These are phyloP conservation scores for Venusia cambrica DNA, from an alignment of 2,888 invertebrate genomes.

Conservation along the genomic window DNA sequence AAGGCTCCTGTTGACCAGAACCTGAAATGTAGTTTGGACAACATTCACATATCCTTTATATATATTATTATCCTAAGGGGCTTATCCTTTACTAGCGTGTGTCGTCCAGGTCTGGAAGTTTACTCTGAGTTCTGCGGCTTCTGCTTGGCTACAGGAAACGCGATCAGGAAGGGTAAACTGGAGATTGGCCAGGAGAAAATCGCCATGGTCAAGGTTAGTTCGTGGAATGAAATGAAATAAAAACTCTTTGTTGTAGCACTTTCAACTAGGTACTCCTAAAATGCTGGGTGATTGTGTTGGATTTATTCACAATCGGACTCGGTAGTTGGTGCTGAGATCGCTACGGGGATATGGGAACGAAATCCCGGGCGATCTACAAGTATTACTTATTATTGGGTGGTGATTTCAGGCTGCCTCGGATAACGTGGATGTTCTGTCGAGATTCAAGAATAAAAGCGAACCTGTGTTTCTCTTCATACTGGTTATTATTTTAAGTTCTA, in stretches of 20 bases:
- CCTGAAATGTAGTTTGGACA: too few relatives aligned
- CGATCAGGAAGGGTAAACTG: conserved; percentile 84
- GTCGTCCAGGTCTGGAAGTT: conserved; percentile 81
- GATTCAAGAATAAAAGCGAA: conserved; percentile 84
- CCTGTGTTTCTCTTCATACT: conserved; percentile 86
- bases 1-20: too few relatives aligned
- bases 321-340: too few relatives aligned
- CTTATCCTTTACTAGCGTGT: conserved; percentile 4
- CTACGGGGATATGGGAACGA: too few relatives aligned
- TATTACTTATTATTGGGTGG: too few relatives aligned
- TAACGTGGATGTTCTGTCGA: conserved; percentile 76
- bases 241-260: conserved; percentile 1
- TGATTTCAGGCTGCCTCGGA: conserved; percentile 80
- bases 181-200: conserved; percentile 85
- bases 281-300: too few relatives aligned
- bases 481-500: conserved; percentile 44
- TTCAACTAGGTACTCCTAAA: too few relatives aligned
- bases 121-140: conserved; percentile 87
- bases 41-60: too few relatives aligned
- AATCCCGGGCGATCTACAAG: too few relatives aligned
- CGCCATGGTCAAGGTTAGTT: conserved; percentile 76
- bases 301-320: too few relatives aligned
- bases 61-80: too few relatives aligned
- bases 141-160: conserved; percentile 82
- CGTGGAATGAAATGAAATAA: too few relatives aligned